Conservation (phyloP, 2,888 invertebrate genomes). For the Chouioia cunea region DNA sequence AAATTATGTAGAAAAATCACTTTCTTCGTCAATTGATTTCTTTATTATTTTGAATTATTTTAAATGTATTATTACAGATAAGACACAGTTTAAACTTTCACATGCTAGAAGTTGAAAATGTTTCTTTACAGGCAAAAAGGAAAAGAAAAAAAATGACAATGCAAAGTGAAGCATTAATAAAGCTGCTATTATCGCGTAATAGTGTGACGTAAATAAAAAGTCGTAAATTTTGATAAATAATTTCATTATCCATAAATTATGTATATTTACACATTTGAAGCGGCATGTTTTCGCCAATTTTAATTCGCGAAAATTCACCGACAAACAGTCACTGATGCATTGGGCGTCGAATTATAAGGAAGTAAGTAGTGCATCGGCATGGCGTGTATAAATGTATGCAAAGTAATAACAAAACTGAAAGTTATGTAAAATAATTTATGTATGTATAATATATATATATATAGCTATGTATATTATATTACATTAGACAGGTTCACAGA, state of each 20-base stretch:
- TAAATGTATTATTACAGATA: slow-evolving; percentile 15
- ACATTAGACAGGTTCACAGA: slow-evolving; percentile 57
- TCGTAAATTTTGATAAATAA: slow-evolving; percentile 17
- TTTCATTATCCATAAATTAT: slow-evolving; percentile 2
- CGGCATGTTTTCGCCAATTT: slow-evolving; percentile 4
- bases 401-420: slow-evolving; percentile 55
- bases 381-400: slow-evolving; percentile 23
- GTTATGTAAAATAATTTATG: slow-evolving; percentile 64
- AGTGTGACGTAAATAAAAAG: too few species aligned
- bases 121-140: not conserved
- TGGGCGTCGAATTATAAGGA: slow-evolving; percentile 7
- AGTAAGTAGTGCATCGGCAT: slow-evolving; percentile 27
- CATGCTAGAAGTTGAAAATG: not conserved
- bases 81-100: slow-evolving; percentile 13
- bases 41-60: slow-evolving; percentile 1
- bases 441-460: slow-evolving; percentile 58
- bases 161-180: not conserved
- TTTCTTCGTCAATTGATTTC: not conserved
- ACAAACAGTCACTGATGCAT: not conserved
- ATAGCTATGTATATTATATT: slow-evolving; percentile 56
- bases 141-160: slow-evolving; percentile 6
- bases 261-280: slow-evolving; percentile 10
- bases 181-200: not conserved
- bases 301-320: slow-evolving; percentile 11
- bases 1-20: not conserved